phyloP scores from a whole-genome alignment of 2,888 invertebrate genomes.

The Gisinianus flammeolus region DNA sequence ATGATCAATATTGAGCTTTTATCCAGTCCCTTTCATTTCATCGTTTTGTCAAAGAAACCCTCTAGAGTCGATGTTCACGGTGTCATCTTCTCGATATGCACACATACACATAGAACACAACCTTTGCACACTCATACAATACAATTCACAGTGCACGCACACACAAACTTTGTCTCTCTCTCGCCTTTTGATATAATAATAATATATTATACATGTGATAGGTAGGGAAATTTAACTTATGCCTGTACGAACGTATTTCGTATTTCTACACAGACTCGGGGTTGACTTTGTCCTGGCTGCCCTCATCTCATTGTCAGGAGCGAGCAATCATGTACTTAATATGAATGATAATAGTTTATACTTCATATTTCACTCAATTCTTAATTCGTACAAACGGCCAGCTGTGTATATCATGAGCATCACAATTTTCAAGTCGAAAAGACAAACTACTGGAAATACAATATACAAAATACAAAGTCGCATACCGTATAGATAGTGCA shows the following conservation, averaged over 20 bases:
- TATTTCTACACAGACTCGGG: background rate
- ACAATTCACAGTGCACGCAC: slow-evolving; percentile 6
- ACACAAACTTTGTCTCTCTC: background rate
- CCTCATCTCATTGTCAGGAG: background rate
- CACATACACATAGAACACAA: background rate
- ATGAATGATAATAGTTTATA: slow-evolving; percentile 2
- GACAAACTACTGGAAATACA: too few species aligned
- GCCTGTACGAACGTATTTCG: too few species aligned
- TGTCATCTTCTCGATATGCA: slow-evolving; percentile 5
- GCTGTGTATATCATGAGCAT: too few species aligned
- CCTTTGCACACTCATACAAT: background rate
- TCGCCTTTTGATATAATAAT: background rate
- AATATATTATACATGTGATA: background rate
- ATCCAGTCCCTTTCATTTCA: slow-evolving; percentile 34
- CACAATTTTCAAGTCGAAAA: too few species aligned
- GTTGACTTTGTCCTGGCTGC: background rate
- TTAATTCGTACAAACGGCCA: too few species aligned
- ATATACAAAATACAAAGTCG: too few species aligned
- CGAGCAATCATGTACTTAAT: slow-evolving; percentile 8
- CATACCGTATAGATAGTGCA: too few species aligned
- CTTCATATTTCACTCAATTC: slow-evolving; percentile 14
- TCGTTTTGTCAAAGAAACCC: slow-evolving; percentile 16
- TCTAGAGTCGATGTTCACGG: slow-evolving; percentile 17
- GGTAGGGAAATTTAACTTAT: background rate
- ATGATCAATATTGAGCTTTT: slow-evolving; percentile 37